Evolutionary conservation across 1,140 invertebrate species (phyloP).

Genomic region (Diachasma alloeum): DNA sequence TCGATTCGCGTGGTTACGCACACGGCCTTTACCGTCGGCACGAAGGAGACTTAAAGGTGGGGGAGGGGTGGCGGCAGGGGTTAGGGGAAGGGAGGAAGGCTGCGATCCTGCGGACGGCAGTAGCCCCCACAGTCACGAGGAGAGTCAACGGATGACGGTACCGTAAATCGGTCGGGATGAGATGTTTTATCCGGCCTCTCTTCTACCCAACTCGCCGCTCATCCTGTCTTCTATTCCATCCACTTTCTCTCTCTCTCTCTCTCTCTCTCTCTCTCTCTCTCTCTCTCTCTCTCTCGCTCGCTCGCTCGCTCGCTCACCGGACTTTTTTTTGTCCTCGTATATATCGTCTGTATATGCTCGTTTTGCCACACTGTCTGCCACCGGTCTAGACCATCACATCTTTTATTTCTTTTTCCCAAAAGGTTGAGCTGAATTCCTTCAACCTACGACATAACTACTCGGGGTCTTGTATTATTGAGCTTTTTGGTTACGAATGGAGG

Average conservation of each 20-base stretch:
- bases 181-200: slow-evolving; percentile 8
- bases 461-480: background rate
- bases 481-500: background rate
- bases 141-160: slow-evolving; percentile 21
- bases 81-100: background rate
- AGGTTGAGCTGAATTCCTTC: background rate
- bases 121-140: background rate
- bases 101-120: slow-evolving; percentile 10
- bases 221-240: background rate
- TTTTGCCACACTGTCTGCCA: slow-evolving; percentile 30
- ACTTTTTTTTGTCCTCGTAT: background rate
- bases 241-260: background rate
- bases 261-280: background rate
- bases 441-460: background rate
- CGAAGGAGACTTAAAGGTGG: background rate
- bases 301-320: background rate
- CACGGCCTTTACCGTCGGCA: slow-evolving; percentile 15
- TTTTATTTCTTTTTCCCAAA: slow-evolving; percentile 14
- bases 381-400: slow-evolving; percentile 28
- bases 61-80: background rate
- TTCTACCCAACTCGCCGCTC: background rate
- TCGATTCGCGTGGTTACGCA: slow-evolving; percentile 24
- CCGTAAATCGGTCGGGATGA: slow-evolving; percentile 19
- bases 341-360: slow-evolving; percentile 18
- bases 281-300: background rate